phyloP scores from a whole-genome alignment of 2,888 invertebrate genomes.

The Drosophila mercatorum region DNA sequence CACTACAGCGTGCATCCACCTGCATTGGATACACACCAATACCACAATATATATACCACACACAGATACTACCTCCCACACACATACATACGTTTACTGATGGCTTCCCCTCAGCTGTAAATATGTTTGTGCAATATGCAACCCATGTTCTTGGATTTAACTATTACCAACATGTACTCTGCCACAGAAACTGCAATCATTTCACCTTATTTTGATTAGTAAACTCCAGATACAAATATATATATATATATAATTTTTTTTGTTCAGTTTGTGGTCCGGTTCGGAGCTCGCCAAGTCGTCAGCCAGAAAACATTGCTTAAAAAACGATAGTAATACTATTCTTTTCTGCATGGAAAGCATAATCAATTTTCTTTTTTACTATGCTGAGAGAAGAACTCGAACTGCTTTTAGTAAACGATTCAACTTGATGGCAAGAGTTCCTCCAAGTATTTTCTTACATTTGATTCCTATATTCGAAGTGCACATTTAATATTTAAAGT shows the following conservation, averaged over 20 bases:
- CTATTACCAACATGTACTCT: slow-evolving; percentile 34
- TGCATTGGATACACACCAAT: slow-evolving; percentile 26
- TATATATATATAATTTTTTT: not conserved
- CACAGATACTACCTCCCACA: slow-evolving; percentile 5
- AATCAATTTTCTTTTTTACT: slow-evolving; percentile 18
- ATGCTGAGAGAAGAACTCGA: slow-evolving; percentile 17
- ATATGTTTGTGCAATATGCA: slow-evolving; percentile 84
- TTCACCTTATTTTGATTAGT: slow-evolving; percentile 6
- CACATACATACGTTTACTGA: slow-evolving; percentile 54
- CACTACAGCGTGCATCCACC: slow-evolving; percentile 25
- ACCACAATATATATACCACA: slow-evolving; percentile 13
- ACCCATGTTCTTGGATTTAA: slow-evolving; percentile 63
- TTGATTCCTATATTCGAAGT: slow-evolving; percentile 39
- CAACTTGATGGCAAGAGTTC: slow-evolving; percentile 18
- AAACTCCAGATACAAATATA: not conserved
- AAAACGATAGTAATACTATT: not conserved
- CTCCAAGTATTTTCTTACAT: slow-evolving; percentile 27
- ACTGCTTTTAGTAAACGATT: slow-evolving; percentile 15
- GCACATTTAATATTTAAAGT: slow-evolving; percentile 51
- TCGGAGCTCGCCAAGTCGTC: slow-evolving; percentile 7
- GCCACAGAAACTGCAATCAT: slow-evolving; percentile 30
- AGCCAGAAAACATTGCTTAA: slow-evolving; percentile 11
- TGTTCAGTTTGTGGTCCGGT: slow-evolving; percentile 15
- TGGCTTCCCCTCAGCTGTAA: slow-evolving; percentile 79
- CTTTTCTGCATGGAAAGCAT: slow-evolving; percentile 38